These are phyloP conservation scores for Meganola albula DNA, from an alignment of 2,888 invertebrate genomes.

Conservation along the genomic window DNA sequence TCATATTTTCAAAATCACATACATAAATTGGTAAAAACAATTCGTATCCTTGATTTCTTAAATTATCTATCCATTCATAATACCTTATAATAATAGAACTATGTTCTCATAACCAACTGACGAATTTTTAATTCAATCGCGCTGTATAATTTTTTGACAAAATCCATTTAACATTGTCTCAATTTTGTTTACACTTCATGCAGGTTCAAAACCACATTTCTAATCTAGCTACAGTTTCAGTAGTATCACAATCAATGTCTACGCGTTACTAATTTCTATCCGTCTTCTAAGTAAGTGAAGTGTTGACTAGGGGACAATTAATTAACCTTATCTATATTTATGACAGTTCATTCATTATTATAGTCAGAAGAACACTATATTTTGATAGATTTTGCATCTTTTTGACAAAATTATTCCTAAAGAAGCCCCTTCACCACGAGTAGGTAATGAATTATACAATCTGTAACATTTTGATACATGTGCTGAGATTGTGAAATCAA, in stretches of 20 bases:
- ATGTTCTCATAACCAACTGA: slow-evolving; percentile 21
- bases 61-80: slow-evolving; percentile 13
- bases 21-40: slow-evolving; percentile 9
- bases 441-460: too few species aligned
- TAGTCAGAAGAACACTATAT: too few species aligned
- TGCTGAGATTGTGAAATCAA: too few species aligned
- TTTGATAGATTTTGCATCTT: too few species aligned
- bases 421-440: too few species aligned
- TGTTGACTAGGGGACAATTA: slow-evolving; percentile 42
- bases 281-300: slow-evolving; percentile 27
- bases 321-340: too few species aligned
- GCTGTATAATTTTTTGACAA: slow-evolving; percentile 8
- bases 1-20: slow-evolving; percentile 12
- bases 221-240: slow-evolving; percentile 40
- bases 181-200: slow-evolving; percentile 22
- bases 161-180: slow-evolving; percentile 21
- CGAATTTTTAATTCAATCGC: slow-evolving; percentile 14
- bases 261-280: slow-evolving; percentile 27
- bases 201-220: slow-evolving; percentile 46
- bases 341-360: too few species aligned
- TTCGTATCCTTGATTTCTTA: slow-evolving; percentile 8
- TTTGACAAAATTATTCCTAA: too few species aligned
- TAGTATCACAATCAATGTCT: slow-evolving; percentile 44
- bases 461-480: too few species aligned
- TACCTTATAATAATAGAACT: slow-evolving; percentile 22